Evolutionary conservation across 1,140 invertebrate genomes (phyloP), one percentile per base, ranked within the genome.

Genomic region (Ylistrum balloti): DNA sequence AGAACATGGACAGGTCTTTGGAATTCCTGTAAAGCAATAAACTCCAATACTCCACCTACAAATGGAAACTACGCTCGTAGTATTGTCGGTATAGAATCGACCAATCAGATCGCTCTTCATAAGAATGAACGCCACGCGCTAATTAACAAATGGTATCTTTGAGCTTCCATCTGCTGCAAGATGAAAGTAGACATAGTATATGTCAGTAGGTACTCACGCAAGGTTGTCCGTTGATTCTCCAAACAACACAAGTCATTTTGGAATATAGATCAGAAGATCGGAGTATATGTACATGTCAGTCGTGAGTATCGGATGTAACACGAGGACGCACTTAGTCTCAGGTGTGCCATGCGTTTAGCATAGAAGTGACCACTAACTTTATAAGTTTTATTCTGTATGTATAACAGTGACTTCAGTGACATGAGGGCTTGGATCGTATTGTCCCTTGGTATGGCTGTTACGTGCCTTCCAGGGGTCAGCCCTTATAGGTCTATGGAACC

Each of bases 141-240:
- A 74, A 74, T 74, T 74, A 74, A 74, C 56, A 74, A 74, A 74
- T 74, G 56, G 56, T 74, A 74, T 74, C 56, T 74, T 74, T 74
- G 56, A 74, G 56, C 56, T 28, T 74, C 56, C n/a, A 17, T 74
- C n/a, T 74, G 56, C 56, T 3, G 56, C 1, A 74, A 74, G 22
- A 74, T 74, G 56, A 74, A 74, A 74, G 56, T 74, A 74, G 56
- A 74, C 17, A 45, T 74, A 74, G 56, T 74, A 74, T 0, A n/a
- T 74, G 56, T 74, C 11, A 74, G 56, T 74, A 74, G 17, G 56
- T 74, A 9, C 56, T 17, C 56, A 74, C 17, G 56, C 56, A 28
- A n/a, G n/a, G 56, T 74, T 74, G 56, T 28, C 56, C 28, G 56
- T 17, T 74, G 56, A 20, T n/a, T 74, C 56, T 28, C 22, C 56